phyloP scores from a whole-genome alignment of 2,797 vertebrate genomes.

The Hipposideros larvatus region DNA sequence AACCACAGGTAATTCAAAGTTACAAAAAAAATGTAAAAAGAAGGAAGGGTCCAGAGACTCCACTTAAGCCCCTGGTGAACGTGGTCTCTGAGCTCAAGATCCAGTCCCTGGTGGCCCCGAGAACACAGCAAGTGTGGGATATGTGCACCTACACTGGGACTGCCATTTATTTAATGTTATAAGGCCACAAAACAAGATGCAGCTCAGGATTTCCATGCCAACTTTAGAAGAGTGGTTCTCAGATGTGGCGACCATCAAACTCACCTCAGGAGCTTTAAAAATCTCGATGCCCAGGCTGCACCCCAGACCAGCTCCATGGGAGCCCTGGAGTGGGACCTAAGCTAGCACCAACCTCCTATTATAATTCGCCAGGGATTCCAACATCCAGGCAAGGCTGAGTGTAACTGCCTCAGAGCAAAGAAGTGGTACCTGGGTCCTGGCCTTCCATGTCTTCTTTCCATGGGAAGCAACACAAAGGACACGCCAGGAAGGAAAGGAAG shows the following conservation, averaged over 20 bases:
- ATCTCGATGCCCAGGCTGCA: not conserved
- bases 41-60: not conserved
- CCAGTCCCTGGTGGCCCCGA: rapidly evolving
- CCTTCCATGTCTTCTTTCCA: not conserved
- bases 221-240: not conserved
- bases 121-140: rapidly evolving
- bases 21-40: not conserved
- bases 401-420: not conserved
- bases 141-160: rapidly evolving
- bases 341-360: rapidly evolving
- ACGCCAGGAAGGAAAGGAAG: not conserved
- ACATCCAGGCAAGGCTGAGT: not conserved
- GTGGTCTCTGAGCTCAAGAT: rapidly evolving
- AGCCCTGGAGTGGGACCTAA: not conserved
- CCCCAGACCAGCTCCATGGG: rapidly evolving
- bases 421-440: not conserved
- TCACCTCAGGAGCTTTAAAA: not conserved
- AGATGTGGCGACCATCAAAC: not conserved
- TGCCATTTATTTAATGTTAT: not conserved
- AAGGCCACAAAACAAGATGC: not conserved
- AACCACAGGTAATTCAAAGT: not conserved
- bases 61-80: rapidly evolving
- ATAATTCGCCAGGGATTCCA: not conserved
- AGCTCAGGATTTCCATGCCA: not conserved
- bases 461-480: not conserved